Conservation (phyloP, 2,797 vertebrate species). For the Eleutherodactylus coqui region DNA sequence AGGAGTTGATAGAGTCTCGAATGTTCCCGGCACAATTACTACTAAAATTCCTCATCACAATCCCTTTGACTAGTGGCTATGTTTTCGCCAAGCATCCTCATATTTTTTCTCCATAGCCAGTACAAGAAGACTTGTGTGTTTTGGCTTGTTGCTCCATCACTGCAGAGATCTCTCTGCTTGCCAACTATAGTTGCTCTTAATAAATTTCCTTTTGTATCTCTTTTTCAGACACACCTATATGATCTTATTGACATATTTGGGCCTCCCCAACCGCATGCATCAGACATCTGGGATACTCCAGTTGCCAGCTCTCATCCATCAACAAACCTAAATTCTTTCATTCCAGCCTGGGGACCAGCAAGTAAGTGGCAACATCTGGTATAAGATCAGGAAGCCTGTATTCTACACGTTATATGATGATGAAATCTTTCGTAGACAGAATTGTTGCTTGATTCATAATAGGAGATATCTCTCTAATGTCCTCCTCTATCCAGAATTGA, state of each 20-base stretch:
- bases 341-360: constrained; percentile 22
- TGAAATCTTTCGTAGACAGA: too few relatives aligned
- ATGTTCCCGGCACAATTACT: too few relatives aligned
- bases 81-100: not conserved
- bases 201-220: not conserved
- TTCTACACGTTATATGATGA: not conserved
- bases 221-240: constrained; percentile 84
- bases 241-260: constrained; percentile 91
- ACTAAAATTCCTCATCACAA: not conserved
- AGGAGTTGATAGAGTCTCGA: too few relatives aligned
- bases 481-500: too few relatives aligned
- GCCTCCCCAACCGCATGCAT: constrained; percentile 72
- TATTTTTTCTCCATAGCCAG: not conserved
- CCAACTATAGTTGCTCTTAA: not conserved
- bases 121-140: not conserved
- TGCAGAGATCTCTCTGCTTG: not conserved
- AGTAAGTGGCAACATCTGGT: not conserved
- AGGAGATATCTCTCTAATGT: too few relatives aligned
- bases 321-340: constrained; percentile 47
- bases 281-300: constrained; percentile 85
- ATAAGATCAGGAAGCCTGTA: too few relatives aligned
- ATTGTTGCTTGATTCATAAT: too few relatives aligned
- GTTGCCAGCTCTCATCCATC: constrained; percentile 66
- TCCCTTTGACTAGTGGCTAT: too few relatives aligned
- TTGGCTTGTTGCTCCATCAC: not conserved